Evolutionary conservation across 2,113 vertebrate genomes (phyloP).

Genomic region (Raja brachyura): DNA sequence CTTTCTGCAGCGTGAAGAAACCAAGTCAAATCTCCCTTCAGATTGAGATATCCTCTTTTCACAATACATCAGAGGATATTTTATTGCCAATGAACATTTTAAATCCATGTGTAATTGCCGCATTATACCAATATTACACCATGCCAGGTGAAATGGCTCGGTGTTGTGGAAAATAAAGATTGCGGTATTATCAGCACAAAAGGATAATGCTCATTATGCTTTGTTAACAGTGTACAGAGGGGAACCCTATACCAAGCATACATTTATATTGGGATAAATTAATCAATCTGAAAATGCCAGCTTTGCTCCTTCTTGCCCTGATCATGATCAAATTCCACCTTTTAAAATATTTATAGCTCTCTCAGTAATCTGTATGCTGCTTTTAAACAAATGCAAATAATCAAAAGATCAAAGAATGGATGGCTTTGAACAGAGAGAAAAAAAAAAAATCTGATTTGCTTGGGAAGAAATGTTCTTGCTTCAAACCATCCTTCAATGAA

Average conservation of each 20-base stretch:
- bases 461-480: background rate
- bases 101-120: background rate
- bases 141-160: background rate
- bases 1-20: background rate
- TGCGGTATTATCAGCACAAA: background rate
- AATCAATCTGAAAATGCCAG: background rate
- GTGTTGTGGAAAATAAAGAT: background rate
- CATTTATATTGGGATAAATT: background rate
- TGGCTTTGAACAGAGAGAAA: background rate
- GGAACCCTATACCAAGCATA: too few relatives aligned
- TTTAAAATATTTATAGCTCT: constrained; percentile 27
- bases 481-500: background rate
- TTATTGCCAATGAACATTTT: background rate
- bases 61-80: too few relatives aligned
- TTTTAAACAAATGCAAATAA: constrained; percentile 5
- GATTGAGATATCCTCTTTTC: background rate
- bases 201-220: background rate
- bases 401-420: background rate
- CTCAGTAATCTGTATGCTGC: background rate
- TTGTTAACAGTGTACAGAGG: background rate
- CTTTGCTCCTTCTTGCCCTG: background rate
- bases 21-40: background rate
- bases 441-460: background rate
- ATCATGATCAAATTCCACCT: background rate
- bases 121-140: too few relatives aligned